A percentile compares a stretch with the other conserved stretches of the same genome.
phyloP scores from a whole-genome alignment of 2,888 invertebrate genomes.

The Rotaria socialis region DNA sequence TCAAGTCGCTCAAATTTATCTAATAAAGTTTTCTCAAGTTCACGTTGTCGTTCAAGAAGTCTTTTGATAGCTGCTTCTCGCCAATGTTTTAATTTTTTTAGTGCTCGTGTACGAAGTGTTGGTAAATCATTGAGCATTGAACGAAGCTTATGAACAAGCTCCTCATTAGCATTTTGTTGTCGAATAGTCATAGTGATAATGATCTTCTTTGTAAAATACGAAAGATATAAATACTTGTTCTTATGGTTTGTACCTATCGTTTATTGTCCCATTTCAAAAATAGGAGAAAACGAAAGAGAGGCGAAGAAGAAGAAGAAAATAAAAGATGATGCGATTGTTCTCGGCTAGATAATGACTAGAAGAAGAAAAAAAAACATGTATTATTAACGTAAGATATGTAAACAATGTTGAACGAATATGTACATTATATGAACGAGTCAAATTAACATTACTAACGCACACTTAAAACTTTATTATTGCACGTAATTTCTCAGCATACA shows the following conservation, averaged over 20 bases:
- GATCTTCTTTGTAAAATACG: neutral
- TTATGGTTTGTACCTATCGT: neutral
- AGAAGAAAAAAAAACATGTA: neutral
- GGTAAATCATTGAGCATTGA: constrained; percentile 30
- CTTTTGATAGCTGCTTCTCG: constrained; percentile 30
- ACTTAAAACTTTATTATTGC: neutral
- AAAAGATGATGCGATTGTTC: neutral
- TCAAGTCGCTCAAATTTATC: constrained; percentile 32
- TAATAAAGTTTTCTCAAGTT: constrained; percentile 23
- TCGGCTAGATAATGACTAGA: neutral
- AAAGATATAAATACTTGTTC: constrained; percentile 15
- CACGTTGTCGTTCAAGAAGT: neutral
- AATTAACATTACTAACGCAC: neutral
- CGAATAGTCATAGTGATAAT: constrained; percentile 28
- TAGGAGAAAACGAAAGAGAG: neutral
- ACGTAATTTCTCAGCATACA: neutral
- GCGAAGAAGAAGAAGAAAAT: neutral
- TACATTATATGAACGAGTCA: constrained; percentile 12
- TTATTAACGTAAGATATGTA: neutral
- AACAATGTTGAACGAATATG: constrained; percentile 3
- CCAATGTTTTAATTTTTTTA: constrained; percentile 36
- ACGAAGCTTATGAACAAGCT: constrained; percentile 20
- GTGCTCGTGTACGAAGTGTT: constrained; percentile 14
- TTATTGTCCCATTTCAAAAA: constrained; percentile 1
- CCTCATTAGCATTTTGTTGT: constrained; percentile 32